phyloP scores from a whole-genome alignment of 35 echinoderm and acorn worm genomes.

The Ophioderma brevispina region DNA sequence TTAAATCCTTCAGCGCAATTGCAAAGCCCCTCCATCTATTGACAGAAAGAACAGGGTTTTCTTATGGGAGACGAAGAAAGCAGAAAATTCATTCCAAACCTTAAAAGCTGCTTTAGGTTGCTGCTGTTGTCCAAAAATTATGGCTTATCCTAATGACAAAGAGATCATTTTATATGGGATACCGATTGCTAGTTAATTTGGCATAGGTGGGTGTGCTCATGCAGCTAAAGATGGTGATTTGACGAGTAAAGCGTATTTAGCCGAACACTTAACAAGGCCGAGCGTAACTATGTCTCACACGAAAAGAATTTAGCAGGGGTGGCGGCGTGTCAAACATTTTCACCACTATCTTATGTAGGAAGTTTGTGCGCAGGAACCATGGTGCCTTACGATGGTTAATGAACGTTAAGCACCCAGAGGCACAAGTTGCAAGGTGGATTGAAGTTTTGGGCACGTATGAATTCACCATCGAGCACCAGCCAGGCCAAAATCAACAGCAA shows the following conservation, averaged over 20 bases:
- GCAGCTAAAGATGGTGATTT: slow-evolving; percentile 51
- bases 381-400: slow-evolving; percentile 29
- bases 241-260: slow-evolving; percentile 36
- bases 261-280: neutral
- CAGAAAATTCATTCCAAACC: slow-evolving; percentile 16
- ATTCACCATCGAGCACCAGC: slow-evolving; percentile 33
- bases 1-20: slow-evolving; percentile 37
- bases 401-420: slow-evolving; percentile 25
- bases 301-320: slow-evolving; percentile 54
- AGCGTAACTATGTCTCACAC: slow-evolving; percentile 52
- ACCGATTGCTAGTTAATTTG: slow-evolving; percentile 53
- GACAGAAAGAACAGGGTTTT: slow-evolving; percentile 10
- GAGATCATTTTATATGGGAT: slow-evolving; percentile 22
- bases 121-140: slow-evolving; percentile 19
- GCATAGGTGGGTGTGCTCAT: slow-evolving; percentile 42
- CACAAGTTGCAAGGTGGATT: slow-evolving; percentile 37
- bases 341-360: slow-evolving; percentile 39
- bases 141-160: neutral
- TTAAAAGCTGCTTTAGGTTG: slow-evolving; percentile 23
- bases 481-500: slow-evolving; percentile 21
- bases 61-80: slow-evolving; percentile 6
- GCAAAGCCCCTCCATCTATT: slow-evolving; percentile 25
- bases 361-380: slow-evolving; percentile 46
- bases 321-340: slow-evolving; percentile 33
- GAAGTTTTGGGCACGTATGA: slow-evolving; percentile 35